These are phyloP conservation scores for Riptortus pedestris DNA, from an alignment of 1,140 invertebrate genomes.

Conservation along the genomic window DNA sequence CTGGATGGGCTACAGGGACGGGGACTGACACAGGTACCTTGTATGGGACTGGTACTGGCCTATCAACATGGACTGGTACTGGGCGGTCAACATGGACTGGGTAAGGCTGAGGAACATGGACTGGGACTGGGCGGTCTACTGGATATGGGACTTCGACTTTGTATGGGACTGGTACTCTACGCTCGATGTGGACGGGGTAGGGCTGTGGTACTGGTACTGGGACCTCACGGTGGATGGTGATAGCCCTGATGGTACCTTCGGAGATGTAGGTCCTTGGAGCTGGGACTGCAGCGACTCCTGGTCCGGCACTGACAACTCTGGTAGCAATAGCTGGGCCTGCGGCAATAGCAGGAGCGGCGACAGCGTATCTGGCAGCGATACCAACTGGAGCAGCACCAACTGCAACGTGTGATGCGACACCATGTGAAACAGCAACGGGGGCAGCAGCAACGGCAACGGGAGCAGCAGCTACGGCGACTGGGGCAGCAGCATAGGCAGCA, in stretches of 20 bases:
- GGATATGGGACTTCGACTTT: slow-evolving; percentile 54
- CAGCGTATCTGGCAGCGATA: background rate
- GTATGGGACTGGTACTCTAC: slow-evolving; percentile 37
- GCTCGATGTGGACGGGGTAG: slow-evolving; percentile 41
- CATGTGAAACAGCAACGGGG: background rate
- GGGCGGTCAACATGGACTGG: slow-evolving; percentile 48
- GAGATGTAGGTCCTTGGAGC: slow-evolving; percentile 28
- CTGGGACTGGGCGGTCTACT: slow-evolving; percentile 49
- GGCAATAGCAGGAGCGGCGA: background rate
- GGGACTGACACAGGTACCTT: slow-evolving; percentile 38
- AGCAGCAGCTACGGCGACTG: background rate
- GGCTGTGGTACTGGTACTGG: slow-evolving; percentile 47
- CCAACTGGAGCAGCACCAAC: background rate
- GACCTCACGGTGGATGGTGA: slow-evolving; percentile 41
- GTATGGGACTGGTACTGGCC: slow-evolving; percentile 37
- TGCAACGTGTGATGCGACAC: background rate
- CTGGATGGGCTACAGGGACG: slow-evolving; percentile 29
- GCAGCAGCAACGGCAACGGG: background rate
- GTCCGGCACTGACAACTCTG: background rate
- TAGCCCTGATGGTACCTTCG: slow-evolving; percentile 39
- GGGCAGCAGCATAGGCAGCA: background rate
- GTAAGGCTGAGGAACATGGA: slow-evolving; percentile 40
- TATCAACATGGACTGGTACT: slow-evolving; percentile 49
- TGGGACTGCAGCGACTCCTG: background rate
- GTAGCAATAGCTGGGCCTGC: background rate